These are phyloP conservation scores for Eonycteris spelaea DNA, from an alignment of 2,113 vertebrate genomes.

Conservation along the genomic window DNA sequence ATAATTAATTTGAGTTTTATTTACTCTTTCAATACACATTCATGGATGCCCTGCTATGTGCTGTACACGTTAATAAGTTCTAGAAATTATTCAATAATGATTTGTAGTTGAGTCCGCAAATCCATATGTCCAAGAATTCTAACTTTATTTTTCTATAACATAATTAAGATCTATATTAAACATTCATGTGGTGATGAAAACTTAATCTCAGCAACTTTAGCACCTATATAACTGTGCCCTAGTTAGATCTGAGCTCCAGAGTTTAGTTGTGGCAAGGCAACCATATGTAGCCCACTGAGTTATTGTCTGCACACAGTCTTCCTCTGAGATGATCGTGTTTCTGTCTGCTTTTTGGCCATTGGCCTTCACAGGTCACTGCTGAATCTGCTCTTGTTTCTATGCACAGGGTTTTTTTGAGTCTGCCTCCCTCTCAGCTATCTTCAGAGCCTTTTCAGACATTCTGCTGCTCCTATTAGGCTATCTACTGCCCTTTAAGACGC, in stretches of 20 bases:
- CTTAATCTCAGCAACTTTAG: neutral
- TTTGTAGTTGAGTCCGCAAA: neutral
- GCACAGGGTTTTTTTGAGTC: neutral
- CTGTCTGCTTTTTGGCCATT: neutral
- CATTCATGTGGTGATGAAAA: neutral
- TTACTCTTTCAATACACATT: neutral
- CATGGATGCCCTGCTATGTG: neutral
- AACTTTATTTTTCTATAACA: neutral
- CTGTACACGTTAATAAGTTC: neutral
- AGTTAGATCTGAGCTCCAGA: neutral
- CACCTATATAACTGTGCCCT: no score
- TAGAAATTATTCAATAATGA: neutral
- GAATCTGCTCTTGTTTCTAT: neutral
- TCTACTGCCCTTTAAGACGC: neutral
- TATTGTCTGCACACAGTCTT: neutral
- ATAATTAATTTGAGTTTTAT: neutral
- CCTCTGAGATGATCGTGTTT: neutral
- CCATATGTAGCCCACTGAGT: rapidly evolving
- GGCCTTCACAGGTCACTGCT: neutral
- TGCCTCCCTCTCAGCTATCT: neutral
- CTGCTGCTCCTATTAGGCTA: neutral
- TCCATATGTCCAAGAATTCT: neutral
- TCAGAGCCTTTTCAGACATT: neutral
- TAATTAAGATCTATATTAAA: neutral
- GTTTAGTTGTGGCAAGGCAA: neutral